Conservation (phyloP, 2,113 vertebrate genomes). For the Rhabdornis inornatus region DNA sequence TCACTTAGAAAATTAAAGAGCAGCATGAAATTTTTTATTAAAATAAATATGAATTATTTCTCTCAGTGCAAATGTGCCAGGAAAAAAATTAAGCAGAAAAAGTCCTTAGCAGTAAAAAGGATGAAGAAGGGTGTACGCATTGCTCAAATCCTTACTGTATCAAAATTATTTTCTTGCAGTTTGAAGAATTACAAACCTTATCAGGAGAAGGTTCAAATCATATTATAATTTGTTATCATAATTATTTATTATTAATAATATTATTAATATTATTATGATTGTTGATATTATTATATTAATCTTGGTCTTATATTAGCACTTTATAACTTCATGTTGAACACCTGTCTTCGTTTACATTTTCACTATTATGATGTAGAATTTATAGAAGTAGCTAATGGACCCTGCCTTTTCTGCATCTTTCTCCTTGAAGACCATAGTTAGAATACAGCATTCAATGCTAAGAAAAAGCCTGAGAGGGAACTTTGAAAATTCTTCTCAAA, state of each 20-base stretch:
- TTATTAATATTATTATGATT: not conserved
- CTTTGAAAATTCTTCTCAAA: not conserved
- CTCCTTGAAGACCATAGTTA: fast-evolving
- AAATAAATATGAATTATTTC: not conserved
- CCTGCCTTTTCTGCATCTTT: not conserved
- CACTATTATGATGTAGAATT: not conserved
- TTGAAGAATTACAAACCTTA: not conserved
- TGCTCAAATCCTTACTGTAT: not conserved
- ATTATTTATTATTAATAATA: too few species aligned
- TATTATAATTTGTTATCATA: not conserved
- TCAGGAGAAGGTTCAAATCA: not conserved
- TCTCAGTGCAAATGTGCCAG: not conserved
- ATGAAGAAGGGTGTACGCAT: not conserved
- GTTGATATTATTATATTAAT: not conserved
- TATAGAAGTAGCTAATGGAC: not conserved
- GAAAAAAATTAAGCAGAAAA: not conserved
- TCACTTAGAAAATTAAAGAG: not conserved
- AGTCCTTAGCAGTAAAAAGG: not conserved
- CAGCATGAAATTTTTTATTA: not conserved
- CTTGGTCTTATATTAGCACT: not conserved
- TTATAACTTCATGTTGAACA: not conserved
- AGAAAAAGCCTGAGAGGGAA: not conserved
- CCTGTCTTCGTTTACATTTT: not conserved
- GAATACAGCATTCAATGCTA: not conserved
- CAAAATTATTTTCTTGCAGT: not conserved